These are phyloP conservation scores for Tipula unca DNA, from an alignment of 2,888 invertebrate genomes.

Conservation along the genomic window DNA sequence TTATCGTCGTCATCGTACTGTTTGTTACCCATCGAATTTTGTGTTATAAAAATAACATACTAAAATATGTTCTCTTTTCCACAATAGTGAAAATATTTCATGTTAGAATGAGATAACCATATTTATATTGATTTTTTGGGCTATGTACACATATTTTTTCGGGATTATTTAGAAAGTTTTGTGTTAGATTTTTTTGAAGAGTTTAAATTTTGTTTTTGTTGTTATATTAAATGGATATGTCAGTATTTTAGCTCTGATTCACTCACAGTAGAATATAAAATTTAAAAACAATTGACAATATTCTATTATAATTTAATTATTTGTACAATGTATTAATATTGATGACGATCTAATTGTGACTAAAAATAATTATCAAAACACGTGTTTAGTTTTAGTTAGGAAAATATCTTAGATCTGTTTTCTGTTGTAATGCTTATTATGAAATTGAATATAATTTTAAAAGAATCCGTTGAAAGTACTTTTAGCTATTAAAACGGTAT, in stretches of 20 bases:
- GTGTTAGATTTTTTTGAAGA: neutral
- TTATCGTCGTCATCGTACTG: conserved; percentile 8
- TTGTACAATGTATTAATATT: no score
- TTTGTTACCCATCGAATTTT: neutral
- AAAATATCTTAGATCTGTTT: no score
- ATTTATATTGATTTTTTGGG: neutral
- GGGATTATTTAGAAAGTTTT: neutral
- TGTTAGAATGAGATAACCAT: neutral
- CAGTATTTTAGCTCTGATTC: neutral
- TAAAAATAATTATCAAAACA: no score
- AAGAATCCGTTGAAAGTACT: no score
- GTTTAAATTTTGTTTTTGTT: neutral
- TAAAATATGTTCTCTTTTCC: neutral
- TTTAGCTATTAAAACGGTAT: no score
- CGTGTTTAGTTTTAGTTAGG: no score
- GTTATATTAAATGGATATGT: neutral
- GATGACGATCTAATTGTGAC: no score
- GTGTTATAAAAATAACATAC: neutral
- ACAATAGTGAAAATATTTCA: neutral
- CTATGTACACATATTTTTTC: neutral
- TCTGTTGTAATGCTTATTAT: no score
- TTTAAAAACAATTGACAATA: no score
- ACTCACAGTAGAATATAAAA: no score
- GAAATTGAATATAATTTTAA: no score
- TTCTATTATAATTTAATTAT: no score